Conservation (phyloP, 1,140 invertebrate species). For the Eurytemora carolleeae region DNA sequence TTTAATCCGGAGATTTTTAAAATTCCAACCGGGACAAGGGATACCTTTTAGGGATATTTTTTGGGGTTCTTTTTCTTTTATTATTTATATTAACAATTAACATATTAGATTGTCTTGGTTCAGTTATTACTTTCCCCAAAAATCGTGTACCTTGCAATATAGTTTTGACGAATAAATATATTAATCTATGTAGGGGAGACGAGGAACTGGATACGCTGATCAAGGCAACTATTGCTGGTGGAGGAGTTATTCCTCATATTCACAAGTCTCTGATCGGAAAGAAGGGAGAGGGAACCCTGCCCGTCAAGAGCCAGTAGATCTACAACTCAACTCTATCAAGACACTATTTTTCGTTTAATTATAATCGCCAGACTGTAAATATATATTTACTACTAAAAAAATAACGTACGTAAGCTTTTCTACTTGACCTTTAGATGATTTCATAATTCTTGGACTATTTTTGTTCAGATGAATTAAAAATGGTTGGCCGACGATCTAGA, state of each 20-base stretch:
- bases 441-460: not conserved
- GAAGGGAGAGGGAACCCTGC: constrained; percentile 39
- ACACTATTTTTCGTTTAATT: not conserved
- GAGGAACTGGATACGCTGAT: constrained; percentile 98
- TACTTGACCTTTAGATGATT: not conserved
- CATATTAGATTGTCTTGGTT: too few species aligned
- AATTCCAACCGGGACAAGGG: too few species aligned
- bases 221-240: constrained; percentile 97
- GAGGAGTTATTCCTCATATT: constrained; percentile 97
- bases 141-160: too few species aligned
- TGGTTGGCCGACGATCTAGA: not conserved
- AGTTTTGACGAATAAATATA: too few species aligned
- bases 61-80: too few species aligned
- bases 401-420: not conserved
- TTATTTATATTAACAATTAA: too few species aligned
- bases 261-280: constrained; percentile 98
- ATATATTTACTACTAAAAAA: not conserved
- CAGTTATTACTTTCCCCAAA: too few species aligned
- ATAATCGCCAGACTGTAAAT: not conserved
- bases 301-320: not conserved
- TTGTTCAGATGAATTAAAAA: not conserved
- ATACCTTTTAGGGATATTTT: too few species aligned
- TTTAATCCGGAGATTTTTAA: too few species aligned
- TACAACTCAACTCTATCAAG: not conserved
- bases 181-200: too few species aligned